Conservation (phyloP, 2,113 vertebrate species). For the Odobenus rosmarus region DNA sequence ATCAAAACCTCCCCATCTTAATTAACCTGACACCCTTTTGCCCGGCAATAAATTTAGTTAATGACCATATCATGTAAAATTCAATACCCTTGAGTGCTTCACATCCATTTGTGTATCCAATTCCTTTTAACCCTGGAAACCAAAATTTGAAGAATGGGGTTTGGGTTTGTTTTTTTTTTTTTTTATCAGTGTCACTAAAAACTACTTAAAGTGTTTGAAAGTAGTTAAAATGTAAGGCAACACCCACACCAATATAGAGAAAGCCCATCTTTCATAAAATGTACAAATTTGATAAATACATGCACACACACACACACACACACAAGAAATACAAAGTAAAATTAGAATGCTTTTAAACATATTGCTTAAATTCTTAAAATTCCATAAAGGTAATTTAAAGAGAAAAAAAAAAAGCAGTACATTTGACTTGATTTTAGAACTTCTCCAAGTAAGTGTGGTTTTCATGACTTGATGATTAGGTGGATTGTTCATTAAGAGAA, state of each 20-base stretch:
- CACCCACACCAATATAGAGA: neutral
- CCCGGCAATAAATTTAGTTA: neutral
- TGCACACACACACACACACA: neutral
- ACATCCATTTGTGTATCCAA: neutral
- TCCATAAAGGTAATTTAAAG: neutral
- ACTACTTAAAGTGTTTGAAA: conserved; percentile 11
- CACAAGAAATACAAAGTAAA: neutral
- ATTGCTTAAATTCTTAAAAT: neutral
- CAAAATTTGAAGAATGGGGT: neutral
- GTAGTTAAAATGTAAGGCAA: conserved; percentile 18
- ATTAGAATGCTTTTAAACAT: conserved; percentile 1
- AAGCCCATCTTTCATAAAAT: conserved; percentile 18
- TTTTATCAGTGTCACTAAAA: conserved; percentile 30
- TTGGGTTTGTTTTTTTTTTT: neutral
- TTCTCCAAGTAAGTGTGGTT: neutral
- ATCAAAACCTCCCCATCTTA: neutral
- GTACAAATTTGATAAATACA: neutral
- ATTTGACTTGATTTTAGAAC: neutral
- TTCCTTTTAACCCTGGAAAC: conserved; percentile 16
- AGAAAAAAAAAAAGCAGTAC: neutral
- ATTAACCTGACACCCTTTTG: conserved; percentile 20
- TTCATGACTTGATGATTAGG: neutral
- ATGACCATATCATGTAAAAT: neutral
- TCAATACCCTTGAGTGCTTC: neutral
- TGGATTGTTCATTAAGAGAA: neutral